Conservation (phyloP, 2,797 vertebrate genomes). For the Crypturellus tataupa region DNA sequence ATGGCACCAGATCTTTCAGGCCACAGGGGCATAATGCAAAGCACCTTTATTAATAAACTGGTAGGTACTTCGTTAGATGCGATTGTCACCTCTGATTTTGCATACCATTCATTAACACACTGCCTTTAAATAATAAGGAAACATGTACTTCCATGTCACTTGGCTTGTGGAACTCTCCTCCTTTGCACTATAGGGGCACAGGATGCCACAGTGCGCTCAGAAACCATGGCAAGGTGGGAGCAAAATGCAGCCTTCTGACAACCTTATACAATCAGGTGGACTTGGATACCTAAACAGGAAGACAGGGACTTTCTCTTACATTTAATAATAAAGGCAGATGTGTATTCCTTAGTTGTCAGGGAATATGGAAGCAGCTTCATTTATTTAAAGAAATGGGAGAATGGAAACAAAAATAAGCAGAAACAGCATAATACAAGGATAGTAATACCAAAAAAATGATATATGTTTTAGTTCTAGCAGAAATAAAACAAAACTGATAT, state of each 20-base stretch:
- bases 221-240: not conserved
- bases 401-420: not conserved
- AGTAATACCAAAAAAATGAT: not conserved
- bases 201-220: not conserved
- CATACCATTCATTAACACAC: not conserved
- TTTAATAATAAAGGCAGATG: not conserved
- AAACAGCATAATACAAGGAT: not conserved
- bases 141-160: not conserved
- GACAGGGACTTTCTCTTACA: not conserved
- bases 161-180: not conserved
- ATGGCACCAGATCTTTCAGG: not conserved
- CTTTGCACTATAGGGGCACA: not conserved
- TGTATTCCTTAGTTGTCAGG: not conserved
- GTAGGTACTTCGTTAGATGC: not conserved
- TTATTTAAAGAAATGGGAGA: not conserved
- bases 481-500: not conserved
- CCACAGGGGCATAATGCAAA: not conserved
- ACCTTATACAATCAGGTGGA: not conserved
- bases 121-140: not conserved
- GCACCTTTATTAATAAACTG: not conserved
- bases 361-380: not conserved
- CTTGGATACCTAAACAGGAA: rapidly evolving
- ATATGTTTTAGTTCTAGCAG: not conserved
- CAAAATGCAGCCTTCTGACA: not conserved
- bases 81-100: not conserved